A percentile compares a stretch with the other conserved stretches of the same genome.
Conservation (phyloP, 2,113 vertebrate genomes). For the Phalacrocorax aristotelis region DNA sequence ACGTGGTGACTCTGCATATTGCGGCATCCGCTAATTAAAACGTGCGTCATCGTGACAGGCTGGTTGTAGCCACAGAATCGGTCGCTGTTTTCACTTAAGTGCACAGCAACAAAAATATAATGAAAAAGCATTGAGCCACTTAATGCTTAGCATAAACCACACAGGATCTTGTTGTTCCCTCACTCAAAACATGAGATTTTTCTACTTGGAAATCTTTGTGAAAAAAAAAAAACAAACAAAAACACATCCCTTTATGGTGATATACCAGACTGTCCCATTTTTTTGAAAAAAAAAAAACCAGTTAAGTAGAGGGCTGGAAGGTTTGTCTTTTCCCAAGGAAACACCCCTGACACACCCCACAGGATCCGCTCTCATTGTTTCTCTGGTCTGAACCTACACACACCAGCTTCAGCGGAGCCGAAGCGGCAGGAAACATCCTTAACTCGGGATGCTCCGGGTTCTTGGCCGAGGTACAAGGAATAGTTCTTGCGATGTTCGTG, state of each 20-base stretch:
- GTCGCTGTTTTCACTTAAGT: not conserved
- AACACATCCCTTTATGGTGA: not conserved
- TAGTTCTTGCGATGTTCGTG: not conserved
- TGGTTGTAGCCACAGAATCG: not conserved
- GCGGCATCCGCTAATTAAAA: not conserved
- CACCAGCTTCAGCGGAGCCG: not conserved
- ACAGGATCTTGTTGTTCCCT: not conserved
- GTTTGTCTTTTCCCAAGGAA: not conserved
- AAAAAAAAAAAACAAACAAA: not conserved
- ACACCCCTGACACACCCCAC: not conserved
- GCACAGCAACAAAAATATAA: not conserved
- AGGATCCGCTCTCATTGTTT: not conserved
- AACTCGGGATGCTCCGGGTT: not conserved
- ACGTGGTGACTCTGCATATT: not conserved
- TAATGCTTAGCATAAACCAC: not conserved
- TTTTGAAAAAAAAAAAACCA: not conserved
- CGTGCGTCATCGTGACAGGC: accelerated
- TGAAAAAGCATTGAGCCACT: not conserved
- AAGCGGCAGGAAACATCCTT: not conserved
- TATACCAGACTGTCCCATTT: not conserved
- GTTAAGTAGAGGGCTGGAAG: not conserved
- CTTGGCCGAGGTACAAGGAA: not conserved
- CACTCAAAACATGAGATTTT: not conserved
- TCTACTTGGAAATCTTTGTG: not conserved
- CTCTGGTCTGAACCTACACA: not conserved